These are phyloP conservation scores for Arvicanthis niloticus DNA, from an alignment of 2,113 vertebrate species.

Conservation along the genomic window DNA sequence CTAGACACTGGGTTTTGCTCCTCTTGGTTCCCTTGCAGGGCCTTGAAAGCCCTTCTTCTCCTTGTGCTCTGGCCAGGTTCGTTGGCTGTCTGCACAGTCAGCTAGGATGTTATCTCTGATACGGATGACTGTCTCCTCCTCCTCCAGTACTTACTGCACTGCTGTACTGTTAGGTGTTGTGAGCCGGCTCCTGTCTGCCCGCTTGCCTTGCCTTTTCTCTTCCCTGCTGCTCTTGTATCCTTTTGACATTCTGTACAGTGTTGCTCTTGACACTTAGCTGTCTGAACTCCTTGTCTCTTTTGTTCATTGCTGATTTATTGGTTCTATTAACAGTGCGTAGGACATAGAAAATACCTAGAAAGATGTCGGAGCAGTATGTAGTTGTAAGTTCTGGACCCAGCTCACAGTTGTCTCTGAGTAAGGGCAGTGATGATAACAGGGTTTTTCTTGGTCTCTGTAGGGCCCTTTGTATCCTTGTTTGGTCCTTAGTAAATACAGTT, in stretches of 20 bases:
- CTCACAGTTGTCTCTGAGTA: not conserved
- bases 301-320: not conserved
- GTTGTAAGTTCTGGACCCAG: not conserved
- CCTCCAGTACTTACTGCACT: not conserved
- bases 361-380: not conserved
- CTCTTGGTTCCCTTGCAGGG: not conserved
- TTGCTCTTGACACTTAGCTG: not conserved
- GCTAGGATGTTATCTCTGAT: not conserved
- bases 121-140: not conserved
- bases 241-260: not conserved
- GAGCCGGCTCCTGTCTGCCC: not conserved
- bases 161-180: not conserved
- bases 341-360: conserved; percentile 15
- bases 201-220: not conserved
- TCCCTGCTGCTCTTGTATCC: not conserved
- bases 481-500: conserved; percentile 9
- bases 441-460: not conserved
- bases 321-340: not conserved
- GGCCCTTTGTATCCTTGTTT: not conserved
- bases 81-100: not conserved
- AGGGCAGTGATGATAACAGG: not conserved
- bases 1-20: not conserved
- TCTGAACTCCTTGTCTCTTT: not conserved
- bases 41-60: not conserved
- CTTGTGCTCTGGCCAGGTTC: not conserved